Evolutionary conservation across 2,888 invertebrate genomes (phyloP).

Genomic region (Rutpela maculata): DNA sequence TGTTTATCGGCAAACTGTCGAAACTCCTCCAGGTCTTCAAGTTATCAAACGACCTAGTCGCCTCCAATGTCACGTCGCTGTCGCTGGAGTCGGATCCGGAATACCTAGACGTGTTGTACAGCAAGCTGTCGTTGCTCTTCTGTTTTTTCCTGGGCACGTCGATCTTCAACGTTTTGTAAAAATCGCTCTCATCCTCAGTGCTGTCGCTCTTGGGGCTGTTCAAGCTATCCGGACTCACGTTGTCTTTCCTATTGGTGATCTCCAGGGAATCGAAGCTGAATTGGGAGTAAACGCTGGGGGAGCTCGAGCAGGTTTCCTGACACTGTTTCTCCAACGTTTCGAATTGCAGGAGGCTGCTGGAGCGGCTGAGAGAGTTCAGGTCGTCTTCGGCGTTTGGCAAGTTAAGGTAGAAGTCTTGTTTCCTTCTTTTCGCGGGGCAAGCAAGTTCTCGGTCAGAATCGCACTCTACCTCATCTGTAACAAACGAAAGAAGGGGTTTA

Average conservation of each 20-base stretch:
- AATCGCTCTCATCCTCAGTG: conserved; percentile 68
- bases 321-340: conserved; percentile 87
- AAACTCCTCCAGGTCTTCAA: conserved; percentile 73
- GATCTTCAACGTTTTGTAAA: conserved; percentile 68
- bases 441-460: conserved; percentile 85
- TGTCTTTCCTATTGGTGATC: conserved; percentile 69
- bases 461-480: conserved; percentile 77
- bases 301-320: conserved; percentile 74
- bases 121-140: conserved; percentile 59
- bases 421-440: conserved; percentile 84
- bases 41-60: conserved; percentile 70
- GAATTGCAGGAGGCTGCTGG: conserved; percentile 89
- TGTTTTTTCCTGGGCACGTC: conserved; percentile 62
- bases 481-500: conserved; percentile 37
- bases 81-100: conserved; percentile 74
- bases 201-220: conserved; percentile 70
- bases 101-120: conserved; percentile 65
- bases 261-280: conserved; percentile 77
- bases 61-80: conserved; percentile 67
- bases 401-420: conserved; percentile 75
- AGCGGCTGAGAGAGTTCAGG: conserved; percentile 82
- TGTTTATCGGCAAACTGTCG: conserved; percentile 68
- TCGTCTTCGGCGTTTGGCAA: conserved; percentile 69
- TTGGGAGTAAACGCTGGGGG: conserved; percentile 75
- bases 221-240: conserved; percentile 76